Conservation (phyloP, 2,113 vertebrate genomes). For the cat (Felis catus) region F.catus_Fca126_mat1.0 CM031415.1:158227001-158227500, state of each 20-base stretch:
- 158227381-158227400: not conserved
- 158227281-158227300: not conserved
- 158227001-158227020: not conserved
- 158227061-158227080: not conserved
- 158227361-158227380: not conserved
- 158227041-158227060: not conserved
- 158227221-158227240: not conserved
- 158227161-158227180: not conserved
- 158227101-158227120: not conserved
- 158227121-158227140: not conserved
- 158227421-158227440: not conserved
- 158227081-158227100: not conserved
- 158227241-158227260: not conserved
- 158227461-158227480: conserved; percentile 38
- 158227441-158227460: not conserved
- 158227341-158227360: not conserved
- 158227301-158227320: not conserved
- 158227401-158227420: not conserved
- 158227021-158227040: not conserved
- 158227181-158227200: not conserved
- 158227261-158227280: not conserved
- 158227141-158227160: fast-evolving
- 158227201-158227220: not conserved
- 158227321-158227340: not conserved
- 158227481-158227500: conserved; percentile 33